A percentile compares a stretch with the other conserved stretches of the same genome.
phyloP scores from a whole-genome alignment of 2,888 invertebrate genomes.

The Pristionchus japonicus region DNA sequence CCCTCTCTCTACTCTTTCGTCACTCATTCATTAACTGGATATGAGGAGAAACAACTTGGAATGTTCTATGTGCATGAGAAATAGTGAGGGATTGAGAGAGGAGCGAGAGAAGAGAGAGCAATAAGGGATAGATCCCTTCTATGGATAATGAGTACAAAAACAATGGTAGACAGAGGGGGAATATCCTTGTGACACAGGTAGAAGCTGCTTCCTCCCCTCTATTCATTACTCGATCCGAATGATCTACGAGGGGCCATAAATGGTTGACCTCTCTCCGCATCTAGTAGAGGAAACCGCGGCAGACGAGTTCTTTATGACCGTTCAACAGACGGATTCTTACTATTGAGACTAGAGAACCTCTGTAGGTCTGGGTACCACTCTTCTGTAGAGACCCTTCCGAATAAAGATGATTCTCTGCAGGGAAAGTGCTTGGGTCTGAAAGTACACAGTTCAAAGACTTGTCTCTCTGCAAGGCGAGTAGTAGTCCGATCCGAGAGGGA shows the following conservation, averaged over 20 bases:
- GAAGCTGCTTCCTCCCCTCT: background rate
- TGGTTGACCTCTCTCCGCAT: background rate
- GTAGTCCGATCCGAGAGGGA: background rate
- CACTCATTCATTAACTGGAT: conserved; percentile 34
- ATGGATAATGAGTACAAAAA: conserved; percentile 35
- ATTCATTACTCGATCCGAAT: background rate
- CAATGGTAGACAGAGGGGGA: background rate
- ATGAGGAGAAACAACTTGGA: conserved; percentile 23
- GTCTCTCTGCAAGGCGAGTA: background rate
- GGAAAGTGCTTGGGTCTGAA: no score
- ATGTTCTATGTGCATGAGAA: background rate
- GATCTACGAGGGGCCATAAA: background rate
- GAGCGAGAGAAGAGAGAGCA: background rate
- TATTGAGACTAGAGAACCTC: background rate
- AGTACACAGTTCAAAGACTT: no score
- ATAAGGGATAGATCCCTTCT: background rate
- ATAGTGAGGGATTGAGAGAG: conserved; percentile 20
- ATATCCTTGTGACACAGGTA: background rate
- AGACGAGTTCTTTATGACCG: background rate
- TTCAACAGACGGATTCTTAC: background rate
- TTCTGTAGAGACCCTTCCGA: background rate
- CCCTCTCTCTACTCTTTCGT: conserved; percentile 19
- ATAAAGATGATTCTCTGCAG: background rate
- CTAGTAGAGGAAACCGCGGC: background rate
- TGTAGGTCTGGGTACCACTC: no score